These are phyloP conservation scores for Campylorhamphus procurvoides DNA, from an alignment of 2,113 vertebrate species.

Conservation along the genomic window DNA sequence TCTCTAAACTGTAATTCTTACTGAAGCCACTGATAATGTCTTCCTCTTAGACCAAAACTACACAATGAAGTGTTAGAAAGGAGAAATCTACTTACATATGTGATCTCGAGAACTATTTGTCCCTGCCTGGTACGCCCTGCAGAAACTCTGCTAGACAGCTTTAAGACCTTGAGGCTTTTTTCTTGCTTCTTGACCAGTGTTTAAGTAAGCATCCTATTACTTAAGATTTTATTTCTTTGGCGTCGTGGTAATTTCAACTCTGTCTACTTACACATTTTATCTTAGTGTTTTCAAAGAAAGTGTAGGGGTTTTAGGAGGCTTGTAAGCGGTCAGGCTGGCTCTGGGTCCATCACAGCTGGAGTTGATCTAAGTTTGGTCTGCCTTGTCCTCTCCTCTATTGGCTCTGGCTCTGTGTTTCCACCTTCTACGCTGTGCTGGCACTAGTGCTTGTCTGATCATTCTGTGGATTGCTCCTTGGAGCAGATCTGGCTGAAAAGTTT, in stretches of 20 bases:
- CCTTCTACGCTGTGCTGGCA: background rate
- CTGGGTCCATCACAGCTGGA: slow-evolving; percentile 55
- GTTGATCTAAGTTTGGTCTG: slow-evolving; percentile 51
- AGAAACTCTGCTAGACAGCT: background rate
- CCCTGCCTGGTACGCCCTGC: background rate
- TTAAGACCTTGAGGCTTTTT: background rate
- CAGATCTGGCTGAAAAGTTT: slow-evolving; percentile 4
- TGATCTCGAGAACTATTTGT: background rate
- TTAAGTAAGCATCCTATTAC: background rate
- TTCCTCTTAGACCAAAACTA: background rate
- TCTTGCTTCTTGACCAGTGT: background rate
- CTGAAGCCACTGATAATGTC: background rate
- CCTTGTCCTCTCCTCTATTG: slow-evolving; percentile 27
- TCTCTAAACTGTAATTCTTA: background rate
- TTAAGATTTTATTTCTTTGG: background rate
- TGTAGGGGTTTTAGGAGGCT: slow-evolving; percentile 21
- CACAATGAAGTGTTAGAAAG: background rate
- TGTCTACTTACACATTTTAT: background rate
- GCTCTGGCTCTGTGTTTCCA: slow-evolving; percentile 49
- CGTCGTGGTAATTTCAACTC: background rate
- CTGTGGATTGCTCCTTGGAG: slow-evolving; percentile 11
- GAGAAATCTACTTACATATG: background rate
- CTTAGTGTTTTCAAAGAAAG: slow-evolving; percentile 20
- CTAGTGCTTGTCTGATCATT: slow-evolving; percentile 7
- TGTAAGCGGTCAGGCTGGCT: background rate